Base-by-base conservation (phyloP, 2,888 invertebrate genomes). In the Eutolmus rufibarbis region DNA sequence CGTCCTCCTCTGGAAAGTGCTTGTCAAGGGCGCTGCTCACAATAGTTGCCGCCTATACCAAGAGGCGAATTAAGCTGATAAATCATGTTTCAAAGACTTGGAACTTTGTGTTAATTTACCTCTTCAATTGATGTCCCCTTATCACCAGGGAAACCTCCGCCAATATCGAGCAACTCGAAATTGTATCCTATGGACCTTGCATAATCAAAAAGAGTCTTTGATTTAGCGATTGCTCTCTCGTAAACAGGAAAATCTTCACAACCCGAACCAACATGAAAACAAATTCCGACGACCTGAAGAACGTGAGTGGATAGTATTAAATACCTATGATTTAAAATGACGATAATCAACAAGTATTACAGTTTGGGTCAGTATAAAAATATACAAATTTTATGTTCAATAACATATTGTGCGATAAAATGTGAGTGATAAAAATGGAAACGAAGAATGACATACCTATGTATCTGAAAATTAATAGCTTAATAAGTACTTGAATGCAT, bases 211-310 rank as follows among this genome's bases (percentile, higher is more conserved):
- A 98, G 94, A 88, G 94, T 94, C 74, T 95, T 94, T 5, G 96
- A 95, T 89, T 95, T 94, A 57, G 93, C 93, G 88, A 99, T 96
- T 51, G 97, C 98, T 81, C 96, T 95, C 79, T 95, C 93, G 93
- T 96, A 99, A 76, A 97, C 97, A 5, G 94, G 95, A 31, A 96
- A 95, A 92, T 98, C 97, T 74, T 94, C 94, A 90, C 98, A 98
- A 31, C 98, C 98, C 5, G 98, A 98, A 1, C 98, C 98, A 89
- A 98, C 98, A 93, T 99, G 98, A 94, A 99, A 98, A 90, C 98
- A 97, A 16, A 96, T 94, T 46, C 97, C 97, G 23, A 95, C 93
- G 87, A 96, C 95, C 94, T 95, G 89, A 7, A 89, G 34, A 37
- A 14, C 34, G 34, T 28, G 5, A 51, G n/a, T n/a, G 16, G 19